Evolutionary conservation across 2,797 vertebrate species (phyloP), one percentile per base, ranked within the genome.

Genomic region (Enteromius unitaeniatus): DNA sequence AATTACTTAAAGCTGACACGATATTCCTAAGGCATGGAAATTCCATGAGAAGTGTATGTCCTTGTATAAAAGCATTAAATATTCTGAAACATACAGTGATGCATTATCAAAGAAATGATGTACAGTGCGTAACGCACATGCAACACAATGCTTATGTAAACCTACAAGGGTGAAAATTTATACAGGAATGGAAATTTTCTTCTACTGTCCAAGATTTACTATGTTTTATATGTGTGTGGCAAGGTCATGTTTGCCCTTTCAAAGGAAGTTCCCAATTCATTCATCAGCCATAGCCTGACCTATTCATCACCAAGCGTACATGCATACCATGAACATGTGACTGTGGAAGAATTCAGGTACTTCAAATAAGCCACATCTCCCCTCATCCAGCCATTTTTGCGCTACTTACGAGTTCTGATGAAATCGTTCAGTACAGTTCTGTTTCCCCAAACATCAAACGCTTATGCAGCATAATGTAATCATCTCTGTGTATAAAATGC

Each of bases 171-270:
- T 37, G 8, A 83, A 69, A 58, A 69, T 47, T 0, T 58, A 62
- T 13, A 60, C 23, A 76, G 37, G 0, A 60, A 83, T 58, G 4
- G 70, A 62, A 6, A 49, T 65, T 78, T 69, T 65, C 55, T 64
- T 64, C 40, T 72, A n/a, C 31, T 7, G 19, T 58, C 40, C 5
- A 6, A 75, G 72, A 65, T 82, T 55, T 53, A 67, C 60, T 68
- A 19, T 40, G n/a, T 45, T 68, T 58, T 68, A 23, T 45, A 40
- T 14, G 23, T 62, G 60, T 60, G 78, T 70, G 58, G 58, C 65
- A 84, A 78, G 86, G 83, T 83, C 83, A 82, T 13, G 19, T 67
- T 73, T 81, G 72, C 58, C 40, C 45, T 84, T 86, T 81, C 45
- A 81, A 86, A 82, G 55, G 62, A 69, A 81, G 78, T 42, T 80